Conservation (phyloP, 2,113 vertebrate species). For the Rattus rattus region DNA sequence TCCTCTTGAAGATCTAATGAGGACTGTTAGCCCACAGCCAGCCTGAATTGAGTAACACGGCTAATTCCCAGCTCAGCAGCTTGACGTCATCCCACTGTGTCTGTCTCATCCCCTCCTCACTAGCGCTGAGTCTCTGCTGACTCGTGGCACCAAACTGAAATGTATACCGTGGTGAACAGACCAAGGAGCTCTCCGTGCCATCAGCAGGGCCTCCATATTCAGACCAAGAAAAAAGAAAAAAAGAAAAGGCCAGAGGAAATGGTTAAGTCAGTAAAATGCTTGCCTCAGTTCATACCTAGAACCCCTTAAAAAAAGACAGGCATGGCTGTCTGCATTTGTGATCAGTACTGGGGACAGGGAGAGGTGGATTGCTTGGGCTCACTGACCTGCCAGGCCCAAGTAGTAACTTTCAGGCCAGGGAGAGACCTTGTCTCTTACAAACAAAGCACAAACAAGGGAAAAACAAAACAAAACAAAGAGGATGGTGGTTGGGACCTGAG, state of each 20-base stretch:
- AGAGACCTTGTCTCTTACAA: not conserved
- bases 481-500: not conserved
- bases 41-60: not conserved
- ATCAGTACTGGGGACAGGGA: not conserved
- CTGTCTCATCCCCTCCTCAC: not conserved
- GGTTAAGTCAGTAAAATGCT: not conserved
- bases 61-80: not conserved
- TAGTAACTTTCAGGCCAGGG: not conserved
- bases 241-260: no score
- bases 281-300: not conserved
- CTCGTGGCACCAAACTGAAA: not conserved
- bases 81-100: not conserved
- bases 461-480: not conserved
- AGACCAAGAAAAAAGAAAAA: not conserved
- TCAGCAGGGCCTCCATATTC: slow-evolving; percentile 55
- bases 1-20: not conserved
- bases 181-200: slow-evolving; percentile 6
- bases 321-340: not conserved
- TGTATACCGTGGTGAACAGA: not conserved
- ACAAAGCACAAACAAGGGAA: not conserved
- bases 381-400: not conserved
- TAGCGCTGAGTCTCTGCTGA: not conserved
- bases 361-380: not conserved
- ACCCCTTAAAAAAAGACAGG: not conserved
- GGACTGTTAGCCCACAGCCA: not conserved